phyloP scores from a whole-genome alignment of 2,113 vertebrate genomes.

The Deroptyus accipitrinus region DNA sequence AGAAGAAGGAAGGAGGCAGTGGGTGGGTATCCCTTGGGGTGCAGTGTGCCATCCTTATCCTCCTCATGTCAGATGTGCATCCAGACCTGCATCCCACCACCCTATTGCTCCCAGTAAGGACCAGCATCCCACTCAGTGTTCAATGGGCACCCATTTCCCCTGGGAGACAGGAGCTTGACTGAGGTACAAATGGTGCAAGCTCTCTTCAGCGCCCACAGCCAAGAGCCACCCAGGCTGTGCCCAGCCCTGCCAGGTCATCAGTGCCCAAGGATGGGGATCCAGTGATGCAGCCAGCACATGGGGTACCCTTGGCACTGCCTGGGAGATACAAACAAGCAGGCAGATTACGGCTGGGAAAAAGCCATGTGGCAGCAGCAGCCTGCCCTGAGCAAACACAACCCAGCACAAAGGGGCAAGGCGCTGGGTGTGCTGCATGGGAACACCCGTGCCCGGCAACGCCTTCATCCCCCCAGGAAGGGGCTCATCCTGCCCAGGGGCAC shows the following conservation, averaged over 20 bases:
- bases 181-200: background rate
- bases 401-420: fast-evolving
- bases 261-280: background rate
- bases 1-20: background rate
- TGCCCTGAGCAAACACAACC: background rate
- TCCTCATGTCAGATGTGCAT: background rate
- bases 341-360: background rate
- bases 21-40: background rate
- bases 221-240: background rate
- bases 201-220: background rate
- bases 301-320: background rate
- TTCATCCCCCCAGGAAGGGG: background rate
- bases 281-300: fast-evolving
- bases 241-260: background rate
- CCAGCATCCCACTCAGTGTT: background rate
- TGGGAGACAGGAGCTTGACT: background rate
- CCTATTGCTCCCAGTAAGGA: background rate
- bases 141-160: fast-evolving
- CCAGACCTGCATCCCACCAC: background rate
- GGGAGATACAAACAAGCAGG: background rate
- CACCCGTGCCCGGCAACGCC: fast-evolving
- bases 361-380: background rate
- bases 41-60: background rate
- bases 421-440: background rate
- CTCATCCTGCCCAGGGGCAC: background rate